These are phyloP conservation scores for Neostethus bicornis DNA, from an alignment of 2,797 vertebrate species.

Conservation along the genomic window DNA sequence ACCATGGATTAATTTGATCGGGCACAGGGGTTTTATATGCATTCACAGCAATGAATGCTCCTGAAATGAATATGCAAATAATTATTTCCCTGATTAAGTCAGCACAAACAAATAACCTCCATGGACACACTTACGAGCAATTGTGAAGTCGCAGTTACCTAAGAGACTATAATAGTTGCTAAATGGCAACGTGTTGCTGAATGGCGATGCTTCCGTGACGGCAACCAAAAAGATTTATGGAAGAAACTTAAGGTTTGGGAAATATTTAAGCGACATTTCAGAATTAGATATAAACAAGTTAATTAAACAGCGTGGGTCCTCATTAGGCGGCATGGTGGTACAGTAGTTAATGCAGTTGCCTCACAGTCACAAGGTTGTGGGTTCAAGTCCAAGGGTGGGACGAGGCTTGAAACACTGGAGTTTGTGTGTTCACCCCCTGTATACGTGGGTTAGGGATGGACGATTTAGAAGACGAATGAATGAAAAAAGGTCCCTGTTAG, in stretches of 20 bases:
- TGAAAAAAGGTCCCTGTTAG: no score
- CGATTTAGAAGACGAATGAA: no score
- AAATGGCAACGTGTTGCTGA: no score
- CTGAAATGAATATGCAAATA: not conserved
- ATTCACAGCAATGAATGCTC: not conserved
- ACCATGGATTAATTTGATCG: not conserved
- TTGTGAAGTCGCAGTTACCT: not conserved
- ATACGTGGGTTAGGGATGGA: no score
- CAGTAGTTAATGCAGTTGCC: no score
- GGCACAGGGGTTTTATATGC: not conserved
- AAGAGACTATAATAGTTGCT: not conserved
- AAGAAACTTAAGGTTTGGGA: not conserved
- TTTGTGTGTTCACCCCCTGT: no score
- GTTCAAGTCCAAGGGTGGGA: no score
- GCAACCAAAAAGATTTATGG: not conserved
- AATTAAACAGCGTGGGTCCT: no score
- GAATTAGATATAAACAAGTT: no score
- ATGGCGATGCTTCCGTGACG: constrained; percentile 4
- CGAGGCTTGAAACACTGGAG: no score
- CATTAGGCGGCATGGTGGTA: no score
- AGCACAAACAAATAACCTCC: not conserved
- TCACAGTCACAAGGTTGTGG: no score
- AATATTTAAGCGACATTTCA: not conserved
- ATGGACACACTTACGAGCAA: not conserved
- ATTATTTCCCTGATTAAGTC: not conserved